Percentiles rank a stretch among this genome's conserved stretches.
phyloP scores from a whole-genome alignment of 2,113 vertebrate species.

The Phoxinus phoxinus region DNA sequence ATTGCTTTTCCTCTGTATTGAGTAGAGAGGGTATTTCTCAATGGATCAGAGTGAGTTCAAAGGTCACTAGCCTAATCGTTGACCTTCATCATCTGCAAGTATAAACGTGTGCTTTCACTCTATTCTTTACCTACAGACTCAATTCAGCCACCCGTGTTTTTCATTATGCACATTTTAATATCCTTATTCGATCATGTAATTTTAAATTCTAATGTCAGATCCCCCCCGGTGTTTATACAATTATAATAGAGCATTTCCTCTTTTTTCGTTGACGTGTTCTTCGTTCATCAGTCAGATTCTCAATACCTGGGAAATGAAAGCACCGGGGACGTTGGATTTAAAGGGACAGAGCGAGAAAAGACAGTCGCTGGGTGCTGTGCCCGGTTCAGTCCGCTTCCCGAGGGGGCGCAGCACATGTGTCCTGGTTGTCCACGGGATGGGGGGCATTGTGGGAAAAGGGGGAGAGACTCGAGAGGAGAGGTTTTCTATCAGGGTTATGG shows the following conservation, averaged over 20 bases:
- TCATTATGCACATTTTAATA: slow-evolving; percentile 41
- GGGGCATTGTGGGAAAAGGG: slow-evolving; percentile 30
- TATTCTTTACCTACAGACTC: slow-evolving; percentile 45
- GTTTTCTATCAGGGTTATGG: slow-evolving; percentile 21
- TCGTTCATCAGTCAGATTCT: slow-evolving; percentile 58
- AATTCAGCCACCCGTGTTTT: slow-evolving; percentile 48
- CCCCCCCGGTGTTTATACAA: slow-evolving; percentile 56
- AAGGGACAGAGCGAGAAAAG: slow-evolving; percentile 52
- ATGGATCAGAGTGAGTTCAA: slow-evolving; percentile 39
- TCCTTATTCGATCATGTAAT: slow-evolving; percentile 33
- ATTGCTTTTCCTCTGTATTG: slow-evolving; percentile 28
- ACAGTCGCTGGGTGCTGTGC: slow-evolving; percentile 33
- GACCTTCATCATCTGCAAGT: slow-evolving; percentile 26
- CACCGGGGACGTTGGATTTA: slow-evolving; percentile 65
- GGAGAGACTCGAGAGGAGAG: slow-evolving; percentile 28
- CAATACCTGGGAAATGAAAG: slow-evolving; percentile 64
- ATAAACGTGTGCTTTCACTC: slow-evolving; percentile 48
- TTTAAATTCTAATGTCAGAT: slow-evolving; percentile 9
- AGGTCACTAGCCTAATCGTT: slow-evolving; percentile 42
- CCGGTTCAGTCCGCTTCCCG: slow-evolving; percentile 39
- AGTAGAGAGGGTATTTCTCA: slow-evolving; percentile 39
- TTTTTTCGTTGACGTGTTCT: slow-evolving; percentile 40
- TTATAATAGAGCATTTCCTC: slow-evolving; percentile 67
- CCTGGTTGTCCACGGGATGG: slow-evolving; percentile 29
- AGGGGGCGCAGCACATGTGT: slow-evolving; percentile 39